Conservation (phyloP, 2,888 invertebrate genomes). For the Timema cristinae region DNA sequence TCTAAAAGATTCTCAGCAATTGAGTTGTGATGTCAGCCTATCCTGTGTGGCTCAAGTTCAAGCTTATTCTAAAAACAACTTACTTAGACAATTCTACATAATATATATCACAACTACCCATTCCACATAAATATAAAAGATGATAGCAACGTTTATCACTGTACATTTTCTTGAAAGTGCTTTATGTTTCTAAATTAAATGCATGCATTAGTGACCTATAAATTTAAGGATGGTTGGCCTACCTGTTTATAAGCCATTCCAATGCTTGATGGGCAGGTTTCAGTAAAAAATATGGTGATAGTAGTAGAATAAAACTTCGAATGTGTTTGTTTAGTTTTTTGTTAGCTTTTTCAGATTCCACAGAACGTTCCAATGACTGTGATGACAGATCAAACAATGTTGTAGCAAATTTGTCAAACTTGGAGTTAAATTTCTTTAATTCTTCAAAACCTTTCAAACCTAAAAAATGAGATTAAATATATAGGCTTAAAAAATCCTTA, state of each 20-base stretch:
- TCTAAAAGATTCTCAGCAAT: no score
- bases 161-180: no score
- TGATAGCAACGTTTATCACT: no score
- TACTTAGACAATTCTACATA: no score
- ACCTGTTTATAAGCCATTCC: constrained; percentile 88
- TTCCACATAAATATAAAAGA: no score
- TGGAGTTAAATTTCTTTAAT: constrained; percentile 65
- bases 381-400: constrained; percentile 75
- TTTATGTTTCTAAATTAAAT: no score
- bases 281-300: constrained; percentile 86
- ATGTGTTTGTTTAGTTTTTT: constrained; percentile 69
- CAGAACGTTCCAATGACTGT: constrained; percentile 73
- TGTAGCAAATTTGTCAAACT: constrained; percentile 68
- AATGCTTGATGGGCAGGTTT: constrained; percentile 83
- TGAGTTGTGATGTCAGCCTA: no score
- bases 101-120: no score
- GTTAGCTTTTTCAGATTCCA: constrained; percentile 72
- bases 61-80: no score
- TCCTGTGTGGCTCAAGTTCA: no score
- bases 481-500: no score
- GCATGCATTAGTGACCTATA: no score
- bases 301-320: constrained; percentile 68
- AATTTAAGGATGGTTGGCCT: constrained; percentile 16
- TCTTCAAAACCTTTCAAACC: constrained; percentile 79
- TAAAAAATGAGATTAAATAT: constrained; percentile 37